These are phyloP conservation scores for Agonopterix alstromeriana DNA, from an alignment of 2,888 invertebrate species.

Conservation along the genomic window DNA sequence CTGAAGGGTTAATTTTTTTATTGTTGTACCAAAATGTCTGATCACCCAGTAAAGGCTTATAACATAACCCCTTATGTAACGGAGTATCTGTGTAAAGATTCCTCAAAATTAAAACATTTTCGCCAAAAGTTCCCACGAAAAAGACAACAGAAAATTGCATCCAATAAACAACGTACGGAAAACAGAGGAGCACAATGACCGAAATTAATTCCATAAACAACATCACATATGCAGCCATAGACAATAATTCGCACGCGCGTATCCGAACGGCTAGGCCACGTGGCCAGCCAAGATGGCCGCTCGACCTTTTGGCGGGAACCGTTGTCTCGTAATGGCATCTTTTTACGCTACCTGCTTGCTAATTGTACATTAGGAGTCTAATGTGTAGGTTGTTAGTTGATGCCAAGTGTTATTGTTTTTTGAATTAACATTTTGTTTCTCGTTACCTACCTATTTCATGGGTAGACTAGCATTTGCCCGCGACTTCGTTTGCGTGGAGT, in stretches of 20 bases:
- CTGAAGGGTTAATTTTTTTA: too few species aligned
- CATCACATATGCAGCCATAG: constrained; percentile 67
- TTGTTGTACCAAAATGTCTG: too few species aligned
- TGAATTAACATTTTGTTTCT: constrained; percentile 57
- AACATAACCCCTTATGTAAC: too few species aligned
- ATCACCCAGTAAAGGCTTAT: too few species aligned
- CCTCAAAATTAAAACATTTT: neutral
- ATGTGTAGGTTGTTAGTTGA: constrained; percentile 67
- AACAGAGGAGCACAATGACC: constrained; percentile 50
- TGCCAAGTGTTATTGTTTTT: constrained; percentile 57
- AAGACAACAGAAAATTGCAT: constrained; percentile 14
- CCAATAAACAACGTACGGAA: constrained; percentile 24
- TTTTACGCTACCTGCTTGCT: constrained; percentile 75
- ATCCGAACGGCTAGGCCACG: constrained; percentile 38
- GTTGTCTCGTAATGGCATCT: constrained; percentile 62
- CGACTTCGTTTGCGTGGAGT: too few species aligned
- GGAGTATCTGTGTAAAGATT: too few species aligned
- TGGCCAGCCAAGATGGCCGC: constrained; percentile 43
- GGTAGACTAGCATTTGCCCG: too few species aligned
- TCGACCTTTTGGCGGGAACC: constrained; percentile 59
- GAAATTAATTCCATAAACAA: constrained; percentile 75
- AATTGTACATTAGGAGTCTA: constrained; percentile 71
- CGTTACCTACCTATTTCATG: constrained; percentile 4
- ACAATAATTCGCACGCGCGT: constrained; percentile 73
- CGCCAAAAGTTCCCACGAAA: neutral